A percentile compares a stretch with the other conserved stretches of the same genome.
Conservation (phyloP, 1,140 invertebrate genomes). For the Aphis craccivora region DNA sequence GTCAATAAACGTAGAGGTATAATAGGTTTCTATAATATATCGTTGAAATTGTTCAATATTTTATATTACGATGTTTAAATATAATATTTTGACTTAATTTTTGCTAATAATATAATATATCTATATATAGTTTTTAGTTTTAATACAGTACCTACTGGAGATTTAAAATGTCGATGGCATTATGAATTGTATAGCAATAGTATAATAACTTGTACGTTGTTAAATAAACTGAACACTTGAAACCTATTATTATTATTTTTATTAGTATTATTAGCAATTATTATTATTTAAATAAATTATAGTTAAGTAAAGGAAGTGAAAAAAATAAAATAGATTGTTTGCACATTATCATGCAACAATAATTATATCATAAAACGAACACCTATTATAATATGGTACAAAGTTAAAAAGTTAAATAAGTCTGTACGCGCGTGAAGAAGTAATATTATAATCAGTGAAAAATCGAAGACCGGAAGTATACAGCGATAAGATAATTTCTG, state of each 20-base stretch:
- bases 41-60: background rate
- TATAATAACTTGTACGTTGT: background rate
- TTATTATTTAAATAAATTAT: constrained; percentile 2
- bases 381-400: constrained; percentile 2
- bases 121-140: background rate
- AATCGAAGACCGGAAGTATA: constrained; percentile 31
- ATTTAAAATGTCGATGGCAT: background rate
- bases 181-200: background rate
- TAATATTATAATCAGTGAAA: constrained; percentile 1
- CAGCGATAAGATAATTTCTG: background rate
- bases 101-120: background rate
- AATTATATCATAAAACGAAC: constrained; percentile 34
- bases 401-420: constrained; percentile 22
- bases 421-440: background rate
- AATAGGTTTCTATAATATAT: too few relatives aligned
- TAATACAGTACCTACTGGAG: background rate
- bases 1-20: too few relatives aligned
- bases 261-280: background rate
- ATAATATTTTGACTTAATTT: too few relatives aligned
- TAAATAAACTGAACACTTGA: background rate
- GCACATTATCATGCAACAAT: constrained; percentile 33
- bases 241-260: constrained; percentile 1
- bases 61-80: too few relatives aligned
- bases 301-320: background rate
- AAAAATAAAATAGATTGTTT: background rate